Evolutionary conservation across 1,140 invertebrate species (phyloP).

Genomic region (Hermetia illucens): DNA sequence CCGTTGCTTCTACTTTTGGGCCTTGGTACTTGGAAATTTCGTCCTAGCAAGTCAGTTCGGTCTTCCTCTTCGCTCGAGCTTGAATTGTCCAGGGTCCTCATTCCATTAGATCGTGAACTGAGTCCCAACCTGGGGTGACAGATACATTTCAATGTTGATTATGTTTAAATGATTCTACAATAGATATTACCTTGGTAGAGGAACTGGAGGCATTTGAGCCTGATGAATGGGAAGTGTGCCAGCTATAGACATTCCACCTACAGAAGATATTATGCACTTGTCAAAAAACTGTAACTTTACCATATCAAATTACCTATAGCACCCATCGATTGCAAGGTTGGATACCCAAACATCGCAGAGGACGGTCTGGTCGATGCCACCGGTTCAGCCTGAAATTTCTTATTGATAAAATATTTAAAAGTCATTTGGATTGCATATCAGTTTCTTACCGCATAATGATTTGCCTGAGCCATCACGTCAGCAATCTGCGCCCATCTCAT

Average conservation of each 20-base stretch:
- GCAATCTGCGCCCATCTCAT: conserved; percentile 73
- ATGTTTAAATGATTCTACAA: background rate
- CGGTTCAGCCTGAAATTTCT: conserved; percentile 41
- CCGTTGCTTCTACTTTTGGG: conserved; percentile 60
- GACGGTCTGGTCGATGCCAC: conserved; percentile 56
- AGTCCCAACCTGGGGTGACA: conserved; percentile 20
- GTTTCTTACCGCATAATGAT: conserved; percentile 60
- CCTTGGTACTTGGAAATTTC: conserved; percentile 54
- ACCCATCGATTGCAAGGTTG: conserved; percentile 34
- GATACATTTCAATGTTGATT: background rate
- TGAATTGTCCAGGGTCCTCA: conserved; percentile 38
- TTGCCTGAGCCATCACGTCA: conserved; percentile 67
- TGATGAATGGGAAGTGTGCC: conserved; percentile 21
- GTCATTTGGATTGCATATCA: too few relatives aligned
- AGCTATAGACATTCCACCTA: conserved; percentile 12
- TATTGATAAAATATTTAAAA: background rate
- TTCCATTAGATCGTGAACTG: conserved; percentile 26
- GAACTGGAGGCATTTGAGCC: conserved; percentile 47
- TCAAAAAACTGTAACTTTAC: background rate
- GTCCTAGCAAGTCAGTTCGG: conserved; percentile 52
- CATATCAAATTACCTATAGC: conserved; percentile 12
- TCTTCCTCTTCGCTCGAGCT: conserved; percentile 54
- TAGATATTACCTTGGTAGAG: conserved; percentile 41
- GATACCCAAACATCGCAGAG: conserved; percentile 69
- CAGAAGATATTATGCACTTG: background rate